These are phyloP conservation scores for Rhyacophila evoluta DNA, from an alignment of 2,888 invertebrate genomes.

Conservation along the genomic window DNA sequence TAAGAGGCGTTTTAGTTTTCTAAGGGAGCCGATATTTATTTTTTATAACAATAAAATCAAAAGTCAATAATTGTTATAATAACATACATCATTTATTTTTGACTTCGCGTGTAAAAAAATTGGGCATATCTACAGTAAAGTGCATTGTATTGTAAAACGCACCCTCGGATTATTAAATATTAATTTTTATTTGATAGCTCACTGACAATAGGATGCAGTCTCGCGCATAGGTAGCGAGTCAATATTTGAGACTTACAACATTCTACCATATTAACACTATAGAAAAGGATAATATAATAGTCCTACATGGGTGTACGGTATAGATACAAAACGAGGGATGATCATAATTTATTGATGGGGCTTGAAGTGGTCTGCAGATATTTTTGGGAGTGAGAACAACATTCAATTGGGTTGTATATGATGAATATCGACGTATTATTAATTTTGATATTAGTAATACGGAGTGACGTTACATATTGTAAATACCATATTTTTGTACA, in stretches of 20 bases:
- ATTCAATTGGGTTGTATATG: no score
- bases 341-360: conserved; percentile 10
- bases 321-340: conserved; percentile 7
- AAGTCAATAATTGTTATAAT: no score
- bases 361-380: conserved; percentile 22
- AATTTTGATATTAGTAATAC: no score
- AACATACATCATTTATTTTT: no score
- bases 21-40: no score
- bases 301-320: neutral
- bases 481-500: no score
- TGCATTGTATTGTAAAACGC: neutral
- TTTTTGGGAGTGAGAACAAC: neutral
- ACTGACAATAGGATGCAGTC: conserved; percentile 12
- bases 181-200: neutral
- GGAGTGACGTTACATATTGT: no score
- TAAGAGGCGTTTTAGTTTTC: no score
- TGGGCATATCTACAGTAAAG: neutral
- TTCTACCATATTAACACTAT: neutral
- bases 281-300: neutral
- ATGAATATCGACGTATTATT: no score
- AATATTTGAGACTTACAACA: conserved; percentile 4
- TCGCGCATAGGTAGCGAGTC: conserved; percentile 8
- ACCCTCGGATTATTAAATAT: neutral
- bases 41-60: no score
- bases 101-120: no score